These are phyloP conservation scores for Nyctalus aviator DNA, from an alignment of 2,797 vertebrate species.

Conservation along the genomic window DNA sequence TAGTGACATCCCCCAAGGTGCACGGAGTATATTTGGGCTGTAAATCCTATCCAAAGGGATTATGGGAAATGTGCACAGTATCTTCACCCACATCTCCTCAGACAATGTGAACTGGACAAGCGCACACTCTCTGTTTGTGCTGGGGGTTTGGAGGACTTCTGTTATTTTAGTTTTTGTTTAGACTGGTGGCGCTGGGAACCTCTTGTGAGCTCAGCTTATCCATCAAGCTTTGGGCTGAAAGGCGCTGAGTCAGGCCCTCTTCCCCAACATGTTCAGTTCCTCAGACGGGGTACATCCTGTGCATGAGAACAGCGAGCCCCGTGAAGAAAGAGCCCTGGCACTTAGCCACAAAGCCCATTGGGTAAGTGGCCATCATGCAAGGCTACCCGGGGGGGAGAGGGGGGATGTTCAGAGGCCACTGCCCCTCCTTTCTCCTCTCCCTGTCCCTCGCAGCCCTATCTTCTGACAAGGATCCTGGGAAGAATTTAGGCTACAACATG, in stretches of 20 bases:
- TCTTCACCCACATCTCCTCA: neutral
- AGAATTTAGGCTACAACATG: neutral
- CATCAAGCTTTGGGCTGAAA: neutral
- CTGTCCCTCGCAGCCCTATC: neutral
- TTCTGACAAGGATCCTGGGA: neutral
- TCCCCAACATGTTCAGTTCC: constrained; percentile 29
- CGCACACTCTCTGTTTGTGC: neutral
- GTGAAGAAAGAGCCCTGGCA: neutral
- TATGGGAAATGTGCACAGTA: neutral
- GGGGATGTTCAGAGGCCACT: neutral
- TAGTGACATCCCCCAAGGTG: neutral
- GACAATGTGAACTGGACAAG: constrained; percentile 30
- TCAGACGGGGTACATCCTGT: neutral
- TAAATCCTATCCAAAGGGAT: neutral
- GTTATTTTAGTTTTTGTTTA: constrained; percentile 8
- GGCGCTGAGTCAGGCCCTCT: neutral
- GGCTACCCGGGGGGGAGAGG: no score
- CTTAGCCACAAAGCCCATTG: neutral
- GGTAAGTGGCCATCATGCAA: neutral
- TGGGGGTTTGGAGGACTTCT: neutral
- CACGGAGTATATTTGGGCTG: neutral
- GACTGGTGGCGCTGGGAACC: constrained; percentile 2
- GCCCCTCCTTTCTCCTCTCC: neutral
- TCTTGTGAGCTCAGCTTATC: neutral
- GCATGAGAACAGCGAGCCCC: neutral